Base-by-base conservation (phyloP, 2,888 invertebrate genomes). In the Eupeodes luniger region DNA sequence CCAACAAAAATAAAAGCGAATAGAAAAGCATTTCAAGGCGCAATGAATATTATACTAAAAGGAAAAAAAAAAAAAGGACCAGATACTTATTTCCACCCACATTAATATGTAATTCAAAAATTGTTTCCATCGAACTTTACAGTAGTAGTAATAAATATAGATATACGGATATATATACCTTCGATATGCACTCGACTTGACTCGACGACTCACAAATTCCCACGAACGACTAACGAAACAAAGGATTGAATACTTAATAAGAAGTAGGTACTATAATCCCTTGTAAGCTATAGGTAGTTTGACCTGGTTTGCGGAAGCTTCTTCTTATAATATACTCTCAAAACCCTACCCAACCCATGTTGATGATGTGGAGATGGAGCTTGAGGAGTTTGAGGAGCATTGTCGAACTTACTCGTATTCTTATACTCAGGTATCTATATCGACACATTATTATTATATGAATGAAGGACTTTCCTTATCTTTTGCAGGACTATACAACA, bases 61-160 rank as follows among this genome's bases (percentile, higher is more conserved):
- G 16, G 6, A 16, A 49, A 80, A 36, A 66, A 70, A 19, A 16
- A 49, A 51, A 51, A 61, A 27, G 61, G 44, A 14, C 49, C 69
- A 57, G 69, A 34, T 72, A 62, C 61, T 75, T 61, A 80, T 87
- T 87, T 87, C 67, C 51, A 70, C 53, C 61, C 76, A 83, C 83
- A 87, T 87, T 66, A 87, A 87, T 87, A 83, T 70, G 76, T 87
- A 83, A 87, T 87, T 40, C 34, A 76, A 76, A 72, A 87, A 87
- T 62, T 79, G 79, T 64, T 64, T 76, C 70, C 80, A 72, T 86
- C 80, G 78, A 78, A 62, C 49, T 27, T 27, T 27, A 27, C 27
- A 27, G 27, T 27, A 70, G 40, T 40, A 40, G 40, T 7, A 1
- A 40, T 40, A 4, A 7, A 40, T 40, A 9, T 40, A 40, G 40